Conservation (phyloP, 64 coral and sea anemone genomes). For the Montipora foliosa region DNA sequence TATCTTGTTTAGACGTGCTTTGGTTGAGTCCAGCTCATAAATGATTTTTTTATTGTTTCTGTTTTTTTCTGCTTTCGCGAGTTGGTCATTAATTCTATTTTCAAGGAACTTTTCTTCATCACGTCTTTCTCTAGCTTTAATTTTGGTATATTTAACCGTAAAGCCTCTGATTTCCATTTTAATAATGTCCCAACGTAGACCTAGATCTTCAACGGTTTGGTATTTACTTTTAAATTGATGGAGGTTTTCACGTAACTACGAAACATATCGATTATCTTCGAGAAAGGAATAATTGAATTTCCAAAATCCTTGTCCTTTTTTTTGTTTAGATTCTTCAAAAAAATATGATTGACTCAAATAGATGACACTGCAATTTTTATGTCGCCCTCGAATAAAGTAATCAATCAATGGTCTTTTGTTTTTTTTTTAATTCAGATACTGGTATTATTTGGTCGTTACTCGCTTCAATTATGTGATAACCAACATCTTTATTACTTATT, state of each 20-base stretch:
- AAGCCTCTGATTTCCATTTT: neutral
- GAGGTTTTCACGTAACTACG: neutral
- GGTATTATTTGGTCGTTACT: too few species aligned
- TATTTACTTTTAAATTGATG: neutral
- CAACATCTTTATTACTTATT: too few species aligned
- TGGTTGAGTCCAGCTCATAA: neutral
- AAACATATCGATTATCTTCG: slow-evolving; percentile 4
- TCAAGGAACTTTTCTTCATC: neutral
- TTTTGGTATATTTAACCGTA: neutral
- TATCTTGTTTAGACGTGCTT: neutral
- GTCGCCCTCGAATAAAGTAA: too few species aligned
- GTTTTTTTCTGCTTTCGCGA: neutral
- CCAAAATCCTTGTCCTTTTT: slow-evolving; percentile 31
- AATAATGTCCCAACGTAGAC: slow-evolving; percentile 22
- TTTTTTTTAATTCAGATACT: too few species aligned
- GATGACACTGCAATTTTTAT: too few species aligned
- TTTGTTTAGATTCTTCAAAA: neutral
- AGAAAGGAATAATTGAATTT: slow-evolving; percentile 36
- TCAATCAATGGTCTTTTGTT: too few species aligned
- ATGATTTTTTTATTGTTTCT: neutral
- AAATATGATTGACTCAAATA: too few species aligned
- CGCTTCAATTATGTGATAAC: too few species aligned
- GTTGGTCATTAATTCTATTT: neutral
- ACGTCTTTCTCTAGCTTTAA: neutral
- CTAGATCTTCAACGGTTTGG: neutral